Evolutionary conservation across 2,888 invertebrate genomes (phyloP).

Genomic region (Agapostemon virescens): DNA sequence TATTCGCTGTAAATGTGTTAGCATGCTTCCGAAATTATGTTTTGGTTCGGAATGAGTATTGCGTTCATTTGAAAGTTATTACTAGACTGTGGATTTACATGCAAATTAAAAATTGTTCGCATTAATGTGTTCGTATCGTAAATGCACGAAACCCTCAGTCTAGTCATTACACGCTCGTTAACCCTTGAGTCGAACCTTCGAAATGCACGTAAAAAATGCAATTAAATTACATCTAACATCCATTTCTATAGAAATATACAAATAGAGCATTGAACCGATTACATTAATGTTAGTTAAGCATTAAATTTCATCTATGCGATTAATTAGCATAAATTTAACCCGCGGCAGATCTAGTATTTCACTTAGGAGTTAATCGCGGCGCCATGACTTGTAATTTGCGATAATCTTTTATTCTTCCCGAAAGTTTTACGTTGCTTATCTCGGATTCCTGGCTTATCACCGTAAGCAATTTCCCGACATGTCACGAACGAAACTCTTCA

Average conservation of each 20-base stretch:
- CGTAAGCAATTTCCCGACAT: conserved; percentile 8
- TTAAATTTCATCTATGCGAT: too few relatives aligned
- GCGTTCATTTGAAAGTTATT: neutral
- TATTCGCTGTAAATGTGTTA: neutral
- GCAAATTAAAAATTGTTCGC: too few relatives aligned
- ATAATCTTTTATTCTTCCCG: neutral
- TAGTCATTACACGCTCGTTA: too few relatives aligned
- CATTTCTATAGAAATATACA: too few relatives aligned
- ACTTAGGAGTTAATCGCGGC: neutral
- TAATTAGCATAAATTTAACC: neutral
- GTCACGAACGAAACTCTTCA: conserved; percentile 24
- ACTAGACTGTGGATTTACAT: too few relatives aligned
- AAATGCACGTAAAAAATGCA: too few relatives aligned
- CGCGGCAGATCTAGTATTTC: neutral
- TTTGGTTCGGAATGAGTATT: neutral
- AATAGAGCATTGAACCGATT: too few relatives aligned
- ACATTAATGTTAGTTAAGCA: too few relatives aligned
- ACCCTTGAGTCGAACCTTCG: too few relatives aligned
- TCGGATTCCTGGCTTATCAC: conserved; percentile 11
- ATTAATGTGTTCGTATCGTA: too few relatives aligned
- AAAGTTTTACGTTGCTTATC: neutral
- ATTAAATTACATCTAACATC: neutral
- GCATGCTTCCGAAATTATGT: neutral
- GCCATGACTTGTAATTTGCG: neutral
- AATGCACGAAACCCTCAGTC: too few relatives aligned